phyloP scores from a whole-genome alignment of 2,797 vertebrate genomes.

The Bradypodion pumilum region DNA sequence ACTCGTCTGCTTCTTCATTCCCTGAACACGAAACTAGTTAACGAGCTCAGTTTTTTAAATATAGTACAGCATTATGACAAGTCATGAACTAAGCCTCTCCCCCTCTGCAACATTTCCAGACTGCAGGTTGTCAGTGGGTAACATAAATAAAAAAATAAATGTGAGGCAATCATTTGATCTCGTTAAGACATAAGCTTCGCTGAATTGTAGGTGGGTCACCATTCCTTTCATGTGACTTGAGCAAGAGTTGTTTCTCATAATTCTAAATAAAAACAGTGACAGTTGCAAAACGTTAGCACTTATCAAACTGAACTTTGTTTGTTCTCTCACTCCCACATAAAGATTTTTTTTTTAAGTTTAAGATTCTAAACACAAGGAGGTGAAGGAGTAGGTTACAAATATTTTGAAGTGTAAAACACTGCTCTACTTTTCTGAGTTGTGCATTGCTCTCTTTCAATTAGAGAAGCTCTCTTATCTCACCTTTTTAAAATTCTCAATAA shows the following conservation, averaged over 20 bases:
- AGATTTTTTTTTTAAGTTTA: not conserved
- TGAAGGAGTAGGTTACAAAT: not conserved
- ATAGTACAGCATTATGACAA: not conserved
- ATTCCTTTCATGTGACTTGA: conserved; percentile 25
- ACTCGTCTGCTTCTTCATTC: too few relatives aligned
- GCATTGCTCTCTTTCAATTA: not conserved
- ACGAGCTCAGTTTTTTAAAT: not conserved
- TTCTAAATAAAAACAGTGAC: conserved; percentile 31
- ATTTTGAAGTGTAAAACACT: conserved; percentile 17
- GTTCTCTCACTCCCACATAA: not conserved
- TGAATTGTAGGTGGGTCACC: conserved; percentile 7
- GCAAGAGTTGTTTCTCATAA: not conserved
- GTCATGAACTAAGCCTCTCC: too few relatives aligned
- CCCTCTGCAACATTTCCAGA: too few relatives aligned
- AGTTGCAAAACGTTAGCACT: conserved; percentile 22
- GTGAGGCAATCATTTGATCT: conserved; percentile 7
- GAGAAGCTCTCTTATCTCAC: not conserved
- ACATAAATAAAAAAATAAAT: not conserved
- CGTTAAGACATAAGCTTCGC: not conserved
- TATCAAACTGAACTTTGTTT: conserved; percentile 23
- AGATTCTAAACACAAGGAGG: not conserved
- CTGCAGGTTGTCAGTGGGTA: not conserved
- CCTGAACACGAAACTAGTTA: too few relatives aligned
- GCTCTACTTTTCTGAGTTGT: not conserved
- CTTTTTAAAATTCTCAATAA: not conserved